Evolutionary conservation across 2,797 vertebrate genomes (phyloP).

Genomic region (Silurus lanzhouensis): DNA sequence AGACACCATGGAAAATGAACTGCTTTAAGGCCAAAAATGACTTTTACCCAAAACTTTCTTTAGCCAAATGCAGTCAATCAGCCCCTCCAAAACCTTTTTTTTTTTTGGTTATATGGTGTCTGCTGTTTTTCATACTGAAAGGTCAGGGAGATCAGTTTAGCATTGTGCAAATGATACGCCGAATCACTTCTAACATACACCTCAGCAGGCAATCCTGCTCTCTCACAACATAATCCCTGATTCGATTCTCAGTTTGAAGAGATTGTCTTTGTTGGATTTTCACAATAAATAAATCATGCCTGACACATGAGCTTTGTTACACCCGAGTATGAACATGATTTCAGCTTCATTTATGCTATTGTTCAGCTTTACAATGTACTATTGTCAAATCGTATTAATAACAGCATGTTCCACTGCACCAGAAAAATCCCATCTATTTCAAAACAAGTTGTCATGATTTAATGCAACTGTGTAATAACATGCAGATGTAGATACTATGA

Average conservation of each 20-base stretch:
- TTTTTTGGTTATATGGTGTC: too few relatives aligned
- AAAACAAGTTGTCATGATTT: conserved; percentile 17
- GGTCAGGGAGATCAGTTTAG: neutral
- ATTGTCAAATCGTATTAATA: neutral
- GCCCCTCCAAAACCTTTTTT: too few relatives aligned
- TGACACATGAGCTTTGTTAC: neutral
- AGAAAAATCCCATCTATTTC: neutral
- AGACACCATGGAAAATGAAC: conserved; percentile 10
- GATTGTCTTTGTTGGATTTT: neutral
- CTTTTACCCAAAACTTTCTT: neutral
- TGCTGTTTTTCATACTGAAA: neutral
- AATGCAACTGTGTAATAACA: neutral
- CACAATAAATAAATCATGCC: neutral
- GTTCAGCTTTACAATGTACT: neutral
- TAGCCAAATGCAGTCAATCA: neutral
- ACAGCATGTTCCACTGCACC: neutral
- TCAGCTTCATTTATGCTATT: neutral
- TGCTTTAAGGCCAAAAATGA: neutral
- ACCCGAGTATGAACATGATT: neutral
- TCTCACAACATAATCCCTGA: neutral
- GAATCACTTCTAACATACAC: neutral
- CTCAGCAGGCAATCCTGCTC: neutral
- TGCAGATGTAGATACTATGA: neutral
- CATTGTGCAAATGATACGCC: neutral
- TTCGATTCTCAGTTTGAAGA: neutral